Percentiles rank a stretch among this genome's conserved stretches.
These are phyloP conservation scores for Alca torda DNA, from an alignment of 2,797 vertebrate genomes.

Conservation along the genomic window DNA sequence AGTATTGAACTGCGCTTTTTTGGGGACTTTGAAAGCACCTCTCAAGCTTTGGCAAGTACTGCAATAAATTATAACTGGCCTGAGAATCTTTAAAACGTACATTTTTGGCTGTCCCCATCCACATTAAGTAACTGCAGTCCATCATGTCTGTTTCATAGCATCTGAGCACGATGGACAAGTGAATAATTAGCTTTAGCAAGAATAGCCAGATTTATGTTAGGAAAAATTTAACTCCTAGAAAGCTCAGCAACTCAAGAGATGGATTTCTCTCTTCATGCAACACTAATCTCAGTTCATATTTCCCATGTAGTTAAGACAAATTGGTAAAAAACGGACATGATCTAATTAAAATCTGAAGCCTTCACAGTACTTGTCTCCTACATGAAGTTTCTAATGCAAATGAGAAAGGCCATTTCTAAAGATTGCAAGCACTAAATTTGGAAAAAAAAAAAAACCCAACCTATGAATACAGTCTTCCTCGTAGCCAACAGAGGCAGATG, in stretches of 20 bases:
- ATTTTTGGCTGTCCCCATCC: constrained; percentile 18
- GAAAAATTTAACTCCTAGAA: constrained; percentile 62
- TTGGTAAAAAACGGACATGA: constrained; percentile 25
- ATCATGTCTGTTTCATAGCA: constrained; percentile 43
- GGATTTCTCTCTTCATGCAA: constrained; percentile 54
- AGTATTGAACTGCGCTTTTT: not conserved
- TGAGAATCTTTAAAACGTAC: constrained; percentile 7
- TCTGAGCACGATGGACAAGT: constrained; percentile 26
- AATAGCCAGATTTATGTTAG: constrained; percentile 57
- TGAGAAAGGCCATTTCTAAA: constrained; percentile 18
- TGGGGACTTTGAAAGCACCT: not conserved
- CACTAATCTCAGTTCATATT: constrained; percentile 60
- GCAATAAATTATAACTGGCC: not conserved
- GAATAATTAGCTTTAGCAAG: constrained; percentile 53
- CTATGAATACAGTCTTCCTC: not conserved
- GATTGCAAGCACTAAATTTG: not conserved
- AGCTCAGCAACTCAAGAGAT: constrained; percentile 29
- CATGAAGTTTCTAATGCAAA: constrained; percentile 52
- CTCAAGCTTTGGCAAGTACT: not conserved
- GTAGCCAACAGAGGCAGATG: not conserved
- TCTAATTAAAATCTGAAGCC: constrained; percentile 60
- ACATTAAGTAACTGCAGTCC: constrained; percentile 50
- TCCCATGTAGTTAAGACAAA: constrained; percentile 55
- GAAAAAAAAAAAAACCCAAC: not conserved
- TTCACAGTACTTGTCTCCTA: constrained; percentile 1